Evolutionary conservation across 2,113 vertebrate species (phyloP), one percentile per base, ranked within the genome.

Genomic region (Petromus typicus): DNA sequence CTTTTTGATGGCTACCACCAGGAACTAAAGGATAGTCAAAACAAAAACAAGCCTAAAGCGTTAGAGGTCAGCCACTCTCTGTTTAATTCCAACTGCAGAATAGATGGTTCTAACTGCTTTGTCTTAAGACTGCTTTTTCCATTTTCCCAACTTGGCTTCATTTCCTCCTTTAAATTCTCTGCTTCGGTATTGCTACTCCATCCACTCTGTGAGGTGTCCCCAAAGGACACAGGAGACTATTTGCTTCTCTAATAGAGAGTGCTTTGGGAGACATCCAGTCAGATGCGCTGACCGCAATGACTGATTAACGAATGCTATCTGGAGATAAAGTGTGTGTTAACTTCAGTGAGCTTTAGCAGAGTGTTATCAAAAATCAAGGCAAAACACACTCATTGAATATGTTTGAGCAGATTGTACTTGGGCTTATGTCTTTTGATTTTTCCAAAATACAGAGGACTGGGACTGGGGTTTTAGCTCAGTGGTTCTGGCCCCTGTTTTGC

Each of bases 201-300:
- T 45, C 80, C 32, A 23, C 88, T 97, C 51, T 85, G 92, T 86
- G 76, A 14, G 54, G 95, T 94, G 90, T 94, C 90, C 45, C 20
- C 0, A 32, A 78, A 91, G 90, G 76, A 30, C 1, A 59, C 0
- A 3, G 30, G 25, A 97, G 59, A 1, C 73, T 63, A n/a, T n/a
- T n/a, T n/a, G 1, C 8, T 5, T 73, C 40, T 43, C 40, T 73
- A 10, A 13, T 89, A 98, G 76, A 93, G 48, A 96, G 89, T 40
- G 8, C 0, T 43, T n/a, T 89, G 2, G 86, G 95, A 91, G 86
- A 96, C 97, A 96, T 88, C 43, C 59, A 63, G 94, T 81, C 30
- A 90, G 89, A 14, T 45, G 20, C 76, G 88, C 22, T 34, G 18
- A 22, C n/a, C 40, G 10, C 34, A 43, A 76, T 16, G 7, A 69